Conservation (phyloP, 2,113 vertebrate species). For the Sakesphorus luctuosus region DNA sequence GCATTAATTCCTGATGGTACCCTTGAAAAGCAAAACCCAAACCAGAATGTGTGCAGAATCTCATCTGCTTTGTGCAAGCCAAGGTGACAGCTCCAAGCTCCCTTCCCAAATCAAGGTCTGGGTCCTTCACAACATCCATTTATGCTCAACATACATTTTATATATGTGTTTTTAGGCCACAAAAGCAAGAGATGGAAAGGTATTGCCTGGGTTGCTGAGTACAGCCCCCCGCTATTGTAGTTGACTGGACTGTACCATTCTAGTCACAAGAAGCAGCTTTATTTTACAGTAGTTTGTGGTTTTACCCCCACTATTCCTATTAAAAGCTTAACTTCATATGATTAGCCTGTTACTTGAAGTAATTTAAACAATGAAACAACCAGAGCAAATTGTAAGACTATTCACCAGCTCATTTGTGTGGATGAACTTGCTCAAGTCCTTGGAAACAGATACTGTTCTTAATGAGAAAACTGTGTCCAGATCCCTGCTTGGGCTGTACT, state of each 20-base stretch:
- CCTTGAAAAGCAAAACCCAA: not conserved
- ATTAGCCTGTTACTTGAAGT: not conserved
- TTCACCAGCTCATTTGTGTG: not conserved
- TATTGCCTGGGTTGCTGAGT: not conserved
- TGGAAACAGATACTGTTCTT: not conserved
- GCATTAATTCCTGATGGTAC: not conserved
- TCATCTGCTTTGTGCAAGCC: not conserved
- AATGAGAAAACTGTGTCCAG: conserved; percentile 16
- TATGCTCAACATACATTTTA: not conserved
- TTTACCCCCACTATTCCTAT: not conserved
- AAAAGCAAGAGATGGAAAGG: not conserved
- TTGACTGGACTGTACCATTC: not conserved
- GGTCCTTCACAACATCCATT: not conserved
- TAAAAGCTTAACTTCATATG: not conserved
- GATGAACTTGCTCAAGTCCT: not conserved
- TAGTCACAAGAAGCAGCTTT: not conserved
- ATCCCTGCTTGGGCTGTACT: not conserved
- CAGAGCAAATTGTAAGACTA: not conserved
- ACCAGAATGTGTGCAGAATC: accelerated
- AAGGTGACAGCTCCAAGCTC: not conserved
- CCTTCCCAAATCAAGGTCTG: not conserved
- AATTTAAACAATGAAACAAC: not conserved
- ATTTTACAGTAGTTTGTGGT: not conserved
- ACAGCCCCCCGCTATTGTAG: not conserved
- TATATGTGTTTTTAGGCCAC: not conserved